Evolutionary conservation across 1,140 invertebrate genomes (phyloP).

Genomic region (Heliconius nattereri): DNA sequence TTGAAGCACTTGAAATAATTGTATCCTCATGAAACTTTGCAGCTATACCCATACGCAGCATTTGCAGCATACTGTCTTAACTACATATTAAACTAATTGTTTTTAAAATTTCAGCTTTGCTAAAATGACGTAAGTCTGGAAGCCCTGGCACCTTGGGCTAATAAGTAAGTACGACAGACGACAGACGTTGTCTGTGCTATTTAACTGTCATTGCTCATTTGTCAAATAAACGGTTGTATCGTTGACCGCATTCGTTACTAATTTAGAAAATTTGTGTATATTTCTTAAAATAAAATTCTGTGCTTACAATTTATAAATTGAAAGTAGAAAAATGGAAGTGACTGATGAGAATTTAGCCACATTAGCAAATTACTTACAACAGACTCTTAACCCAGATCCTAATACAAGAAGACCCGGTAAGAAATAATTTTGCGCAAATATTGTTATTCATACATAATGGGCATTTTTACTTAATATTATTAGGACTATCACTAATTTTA

Average conservation of each 20-base stretch:
- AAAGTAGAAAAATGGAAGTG: constrained; percentile 86
- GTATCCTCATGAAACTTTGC: too few relatives aligned
- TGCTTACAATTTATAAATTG: background rate
- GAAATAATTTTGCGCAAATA: constrained; percentile 29
- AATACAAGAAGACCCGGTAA: constrained; percentile 91
- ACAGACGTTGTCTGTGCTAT: background rate
- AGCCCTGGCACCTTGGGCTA: too few relatives aligned
- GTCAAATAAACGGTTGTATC: constrained; percentile 4
- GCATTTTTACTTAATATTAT: too few relatives aligned
- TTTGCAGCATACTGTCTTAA: too few relatives aligned
- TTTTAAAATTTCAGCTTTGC: too few relatives aligned
- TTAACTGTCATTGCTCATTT: background rate
- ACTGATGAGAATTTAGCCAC: constrained; percentile 90
- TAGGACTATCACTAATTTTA: too few relatives aligned
- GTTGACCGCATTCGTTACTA: background rate
- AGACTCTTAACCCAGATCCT: constrained; percentile 93
- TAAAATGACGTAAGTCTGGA: too few relatives aligned
- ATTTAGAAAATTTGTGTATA: background rate
- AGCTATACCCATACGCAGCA: too few relatives aligned
- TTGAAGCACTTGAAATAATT: too few relatives aligned
- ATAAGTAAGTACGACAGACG: background rate
- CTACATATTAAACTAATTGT: too few relatives aligned
- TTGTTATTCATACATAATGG: background rate
- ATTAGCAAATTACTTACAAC: constrained; percentile 91
- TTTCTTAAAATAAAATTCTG: background rate